Evolutionary conservation across 2,797 vertebrate species (phyloP), one percentile per base, ranked within the genome.

Genomic region (Rousettus madagascariensis): DNA sequence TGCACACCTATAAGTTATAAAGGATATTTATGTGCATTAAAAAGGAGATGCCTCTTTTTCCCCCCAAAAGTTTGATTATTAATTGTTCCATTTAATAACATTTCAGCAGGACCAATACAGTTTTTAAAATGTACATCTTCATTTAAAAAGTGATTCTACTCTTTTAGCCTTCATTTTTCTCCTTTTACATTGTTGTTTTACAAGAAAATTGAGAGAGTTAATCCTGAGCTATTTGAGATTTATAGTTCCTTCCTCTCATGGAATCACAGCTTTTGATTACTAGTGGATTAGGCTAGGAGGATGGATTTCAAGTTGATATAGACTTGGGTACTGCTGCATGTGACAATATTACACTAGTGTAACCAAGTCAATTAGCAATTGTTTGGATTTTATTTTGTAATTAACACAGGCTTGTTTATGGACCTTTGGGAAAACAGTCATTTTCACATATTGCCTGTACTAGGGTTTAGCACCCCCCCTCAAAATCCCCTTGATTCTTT

Each of bases 331-430:
- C 97, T 97, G 95, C 97, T 98, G 94, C 96, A 96, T 97, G 95
- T 97, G 96, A 97, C 95, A 97, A 7, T 0, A 2, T 78, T 78
- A 83, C 22, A n/a, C 51, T 46, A 46, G 41, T 82, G 95, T 97
- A 97, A 95, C 96, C 97, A 97, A 96, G 96, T 97, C 97, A 98
- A 92, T 98, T 97, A 97, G 84, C 91, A 83, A 95, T 91, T 92
- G 92, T 94, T 97, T 97, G 66, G 97, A 91, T 96, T 97, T 98
- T 97, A 94, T 96, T 98, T 97, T 98, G 95, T 98, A 97, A 97
- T 98, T 98, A 98, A 96, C 95, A 96, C 84, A 96, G 95, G 94
- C 96, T 97, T 98, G 84, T 97, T 96, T 93, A 84, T 94, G 95
- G 87, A 93, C 85, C 97, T 98, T 97, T 87, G 97, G 97, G 98